Evolutionary conservation across 2,113 vertebrate species (phyloP).

Genomic region (Charina bottae): DNA sequence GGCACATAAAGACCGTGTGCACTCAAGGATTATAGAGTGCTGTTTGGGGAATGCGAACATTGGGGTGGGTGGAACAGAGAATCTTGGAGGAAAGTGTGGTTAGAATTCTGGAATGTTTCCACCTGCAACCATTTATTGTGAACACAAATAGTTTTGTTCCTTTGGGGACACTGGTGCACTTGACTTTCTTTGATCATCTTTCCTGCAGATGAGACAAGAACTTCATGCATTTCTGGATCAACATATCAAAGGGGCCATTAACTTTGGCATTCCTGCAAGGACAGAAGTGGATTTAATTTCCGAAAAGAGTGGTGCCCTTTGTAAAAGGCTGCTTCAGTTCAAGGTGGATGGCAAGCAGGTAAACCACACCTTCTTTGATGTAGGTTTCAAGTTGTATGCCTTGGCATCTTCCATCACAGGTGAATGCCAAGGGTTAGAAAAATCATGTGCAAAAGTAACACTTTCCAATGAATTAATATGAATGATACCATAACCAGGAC

Average conservation of each 20-base stretch:
- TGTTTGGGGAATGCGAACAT: too few species aligned
- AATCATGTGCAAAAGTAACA: neutral
- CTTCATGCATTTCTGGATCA: conserved; percentile 69
- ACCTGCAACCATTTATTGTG: too few species aligned
- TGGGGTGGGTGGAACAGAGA: too few species aligned
- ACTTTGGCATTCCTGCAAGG: conserved; percentile 71
- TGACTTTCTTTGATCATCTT: neutral
- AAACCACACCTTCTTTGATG: conserved; percentile 9
- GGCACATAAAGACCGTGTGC: too few species aligned
- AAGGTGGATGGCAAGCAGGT: conserved; percentile 76
- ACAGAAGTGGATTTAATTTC: conserved; percentile 63
- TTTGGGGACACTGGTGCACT: neutral
- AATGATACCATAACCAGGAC: too few species aligned
- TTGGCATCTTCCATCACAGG: neutral
- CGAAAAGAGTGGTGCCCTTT: conserved; percentile 52
- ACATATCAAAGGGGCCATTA: conserved; percentile 66
- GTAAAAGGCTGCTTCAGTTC: conserved; percentile 59
- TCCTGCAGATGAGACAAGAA: conserved; percentile 72
- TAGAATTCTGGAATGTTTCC: too few species aligned
- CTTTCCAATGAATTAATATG: neutral
- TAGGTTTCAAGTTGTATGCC: neutral
- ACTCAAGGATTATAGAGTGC: too few species aligned
- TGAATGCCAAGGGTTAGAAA: neutral
- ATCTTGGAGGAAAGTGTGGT: too few species aligned
- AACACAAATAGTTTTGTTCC: neutral